Conservation (phyloP, 2,113 vertebrate genomes). For the Glaucomys volans region DNA sequence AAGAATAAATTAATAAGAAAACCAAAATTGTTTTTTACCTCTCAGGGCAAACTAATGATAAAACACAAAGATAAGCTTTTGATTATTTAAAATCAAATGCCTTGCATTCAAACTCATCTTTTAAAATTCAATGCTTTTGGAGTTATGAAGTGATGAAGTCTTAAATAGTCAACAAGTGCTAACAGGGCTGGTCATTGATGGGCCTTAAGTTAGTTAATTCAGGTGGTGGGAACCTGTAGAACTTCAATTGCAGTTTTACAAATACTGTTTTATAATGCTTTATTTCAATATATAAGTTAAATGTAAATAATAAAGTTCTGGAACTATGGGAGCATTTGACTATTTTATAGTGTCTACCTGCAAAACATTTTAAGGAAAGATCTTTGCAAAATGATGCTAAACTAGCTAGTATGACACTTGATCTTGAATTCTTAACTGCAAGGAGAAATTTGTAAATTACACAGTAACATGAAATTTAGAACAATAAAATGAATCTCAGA, state of each 20-base stretch:
- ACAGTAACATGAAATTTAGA: slow-evolving; percentile 47
- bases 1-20: slow-evolving; percentile 66
- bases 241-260: not conserved
- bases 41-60: slow-evolving; percentile 30
- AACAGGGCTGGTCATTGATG: slow-evolving; percentile 20
- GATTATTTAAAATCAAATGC: slow-evolving; percentile 18
- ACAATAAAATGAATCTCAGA: not conserved
- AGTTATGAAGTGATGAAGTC: slow-evolving; percentile 24
- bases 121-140: not conserved
- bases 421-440: slow-evolving; percentile 54
- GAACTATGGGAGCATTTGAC: not conserved
- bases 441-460: not conserved
- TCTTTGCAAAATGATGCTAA: slow-evolving; percentile 49
- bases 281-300: not conserved
- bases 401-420: not conserved
- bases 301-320: not conserved
- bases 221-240: slow-evolving; percentile 22
- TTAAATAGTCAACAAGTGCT: slow-evolving; percentile 84
- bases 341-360: not conserved
- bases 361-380: slow-evolving; percentile 35
- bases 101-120: not conserved
- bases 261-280: slow-evolving; percentile 21
- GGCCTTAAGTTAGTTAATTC: slow-evolving; percentile 19
- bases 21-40: slow-evolving; percentile 11
- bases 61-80: slow-evolving; percentile 40